Conservation (phyloP, 1,140 invertebrate species). For the Zaprionus ghesquierei region DNA sequence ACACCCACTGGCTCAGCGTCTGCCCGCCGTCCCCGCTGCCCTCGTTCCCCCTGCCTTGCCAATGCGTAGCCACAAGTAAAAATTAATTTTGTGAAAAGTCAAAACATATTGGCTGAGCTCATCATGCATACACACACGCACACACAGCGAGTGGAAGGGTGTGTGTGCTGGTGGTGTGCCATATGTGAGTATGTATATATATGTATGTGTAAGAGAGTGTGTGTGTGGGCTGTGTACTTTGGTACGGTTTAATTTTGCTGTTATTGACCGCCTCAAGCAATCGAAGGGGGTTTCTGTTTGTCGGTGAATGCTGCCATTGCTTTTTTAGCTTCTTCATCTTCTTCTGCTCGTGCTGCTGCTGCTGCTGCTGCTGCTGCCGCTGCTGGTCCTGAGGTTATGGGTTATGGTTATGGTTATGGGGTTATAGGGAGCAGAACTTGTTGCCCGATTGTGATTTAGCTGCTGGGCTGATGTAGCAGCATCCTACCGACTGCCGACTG, state of each 20-base stretch:
- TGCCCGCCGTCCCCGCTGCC: background rate
- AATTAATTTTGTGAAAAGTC: constrained; percentile 53
- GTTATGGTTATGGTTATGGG: too few species aligned
- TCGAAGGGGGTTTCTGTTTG: constrained; percentile 43
- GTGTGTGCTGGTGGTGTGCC: constrained; percentile 2
- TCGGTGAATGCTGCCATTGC: background rate
- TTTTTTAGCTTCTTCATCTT: constrained; percentile 2
- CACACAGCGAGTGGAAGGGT: constrained; percentile 8
- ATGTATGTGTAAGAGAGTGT: too few species aligned
- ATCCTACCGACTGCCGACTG: background rate
- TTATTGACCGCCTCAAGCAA: constrained; percentile 67
- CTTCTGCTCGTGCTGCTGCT: constrained; percentile 18
- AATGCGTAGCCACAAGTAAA: constrained; percentile 34
- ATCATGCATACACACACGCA: constrained; percentile 31
- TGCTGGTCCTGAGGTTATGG: constrained; percentile 67
- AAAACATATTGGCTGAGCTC: constrained; percentile 50
- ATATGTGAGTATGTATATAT: background rate
- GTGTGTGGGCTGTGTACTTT: constrained; percentile 51
- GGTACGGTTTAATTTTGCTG: constrained; percentile 74
- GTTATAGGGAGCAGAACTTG: constrained; percentile 14
- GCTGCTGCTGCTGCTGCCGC: constrained; percentile 27
- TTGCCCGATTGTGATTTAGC: constrained; percentile 41
- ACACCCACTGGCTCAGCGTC: background rate
- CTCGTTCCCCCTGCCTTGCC: background rate
- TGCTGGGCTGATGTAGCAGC: constrained; percentile 22